Conservation (phyloP, 2,113 vertebrate species). For the Pithys albifrons region DNA sequence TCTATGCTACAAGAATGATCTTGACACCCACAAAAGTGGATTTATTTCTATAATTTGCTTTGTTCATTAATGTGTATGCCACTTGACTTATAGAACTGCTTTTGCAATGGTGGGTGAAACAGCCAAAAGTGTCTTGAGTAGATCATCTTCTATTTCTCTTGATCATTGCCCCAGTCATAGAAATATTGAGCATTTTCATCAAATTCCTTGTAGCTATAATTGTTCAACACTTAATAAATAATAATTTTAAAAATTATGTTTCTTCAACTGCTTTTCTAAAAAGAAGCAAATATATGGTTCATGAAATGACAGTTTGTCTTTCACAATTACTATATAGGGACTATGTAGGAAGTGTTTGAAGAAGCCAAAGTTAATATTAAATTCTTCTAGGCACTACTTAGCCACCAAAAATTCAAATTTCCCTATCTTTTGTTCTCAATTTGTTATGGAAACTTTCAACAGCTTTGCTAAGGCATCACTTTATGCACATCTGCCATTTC, state of each 20-base stretch:
- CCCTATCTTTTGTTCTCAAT: fast-evolving
- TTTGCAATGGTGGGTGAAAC: background rate
- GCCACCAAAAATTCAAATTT: background rate
- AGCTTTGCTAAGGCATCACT: background rate
- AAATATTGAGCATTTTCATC: background rate
- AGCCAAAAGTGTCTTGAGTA: background rate
- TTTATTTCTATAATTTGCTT: background rate
- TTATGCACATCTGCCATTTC: background rate
- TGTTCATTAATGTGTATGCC: background rate
- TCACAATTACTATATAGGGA: background rate
- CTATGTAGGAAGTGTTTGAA: background rate
- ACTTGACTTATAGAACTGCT: background rate
- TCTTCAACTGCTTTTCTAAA: background rate
- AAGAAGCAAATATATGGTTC: background rate
- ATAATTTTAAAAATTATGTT: background rate
- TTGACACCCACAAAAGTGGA: background rate
- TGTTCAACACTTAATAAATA: background rate
- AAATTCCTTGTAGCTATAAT: background rate
- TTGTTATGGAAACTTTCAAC: background rate
- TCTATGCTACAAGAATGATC: background rate
- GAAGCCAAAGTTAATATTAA: background rate
- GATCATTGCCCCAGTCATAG: background rate
- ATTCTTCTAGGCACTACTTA: background rate
- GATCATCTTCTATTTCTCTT: background rate
- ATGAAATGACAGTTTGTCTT: background rate